phyloP scores from a whole-genome alignment of 2,113 vertebrate species.

The Aplodontia rufa region DNA sequence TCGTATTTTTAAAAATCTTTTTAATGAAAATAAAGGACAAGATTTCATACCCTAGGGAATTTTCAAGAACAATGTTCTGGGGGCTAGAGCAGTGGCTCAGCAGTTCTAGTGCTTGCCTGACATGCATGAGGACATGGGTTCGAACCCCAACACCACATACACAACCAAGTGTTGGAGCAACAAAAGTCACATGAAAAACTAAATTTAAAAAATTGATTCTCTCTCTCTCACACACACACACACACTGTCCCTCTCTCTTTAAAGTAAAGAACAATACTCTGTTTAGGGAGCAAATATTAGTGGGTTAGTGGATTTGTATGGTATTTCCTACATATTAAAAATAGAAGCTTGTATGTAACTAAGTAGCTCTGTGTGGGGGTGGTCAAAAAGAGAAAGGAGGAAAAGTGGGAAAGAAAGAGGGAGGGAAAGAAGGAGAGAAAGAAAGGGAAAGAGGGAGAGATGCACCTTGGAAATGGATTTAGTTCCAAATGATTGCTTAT shows the following conservation, averaged over 20 bases:
- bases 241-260: no score
- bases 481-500: slow-evolving; percentile 4
- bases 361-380: not conserved
- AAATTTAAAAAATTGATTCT: no score
- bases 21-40: not conserved
- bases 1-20: not conserved
- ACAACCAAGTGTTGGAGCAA: no score
- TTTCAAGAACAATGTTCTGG: slow-evolving; percentile 25
- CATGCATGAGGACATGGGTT: no score
- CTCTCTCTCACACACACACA: no score
- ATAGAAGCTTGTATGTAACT: not conserved
- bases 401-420: not conserved
- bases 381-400: not conserved
- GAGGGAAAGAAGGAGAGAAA: not conserved
- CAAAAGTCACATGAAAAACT: no score
- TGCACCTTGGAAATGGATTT: not conserved
- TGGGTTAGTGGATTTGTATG: not conserved
- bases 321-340: slow-evolving; percentile 13
- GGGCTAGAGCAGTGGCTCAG: no score
- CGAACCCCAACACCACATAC: no score
- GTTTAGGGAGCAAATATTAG: slow-evolving; percentile 22
- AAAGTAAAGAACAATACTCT: slow-evolving; percentile 12
- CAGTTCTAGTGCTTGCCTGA: no score
- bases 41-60: not conserved
- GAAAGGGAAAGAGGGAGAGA: not conserved